Evolutionary conservation across 2,888 invertebrate genomes (phyloP).

Genomic region (Tachina lurida): DNA sequence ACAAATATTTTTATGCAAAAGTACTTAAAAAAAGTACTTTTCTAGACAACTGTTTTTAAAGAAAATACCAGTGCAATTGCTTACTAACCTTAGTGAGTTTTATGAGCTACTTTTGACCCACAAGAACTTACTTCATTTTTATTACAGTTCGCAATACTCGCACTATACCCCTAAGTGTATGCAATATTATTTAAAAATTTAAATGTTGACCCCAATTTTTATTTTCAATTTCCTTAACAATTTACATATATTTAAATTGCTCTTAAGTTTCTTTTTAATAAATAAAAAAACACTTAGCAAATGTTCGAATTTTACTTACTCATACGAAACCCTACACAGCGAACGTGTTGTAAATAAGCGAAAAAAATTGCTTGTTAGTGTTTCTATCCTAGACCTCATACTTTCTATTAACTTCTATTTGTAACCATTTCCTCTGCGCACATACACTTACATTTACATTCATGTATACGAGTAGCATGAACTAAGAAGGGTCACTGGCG

Average conservation of each 20-base stretch:
- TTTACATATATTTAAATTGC: background rate
- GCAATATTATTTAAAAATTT: no score
- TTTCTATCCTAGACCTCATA: background rate
- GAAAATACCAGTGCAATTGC: background rate
- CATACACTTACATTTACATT: background rate
- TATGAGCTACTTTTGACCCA: no score
- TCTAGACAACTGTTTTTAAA: background rate
- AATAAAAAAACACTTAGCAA: background rate
- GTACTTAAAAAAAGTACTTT: background rate
- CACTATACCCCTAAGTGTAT: no score
- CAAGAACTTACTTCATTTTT: no score
- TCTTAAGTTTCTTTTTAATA: conserved; percentile 1
- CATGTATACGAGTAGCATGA: background rate
- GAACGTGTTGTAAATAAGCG: background rate
- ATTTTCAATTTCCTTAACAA: conserved; percentile 2
- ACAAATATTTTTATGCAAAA: background rate
- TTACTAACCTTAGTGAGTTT: background rate
- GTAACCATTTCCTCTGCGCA: background rate
- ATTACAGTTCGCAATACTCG: no score
- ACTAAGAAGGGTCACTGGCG: conserved; percentile 2
- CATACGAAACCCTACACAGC: background rate
- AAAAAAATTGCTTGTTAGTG: background rate
- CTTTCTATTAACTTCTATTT: background rate
- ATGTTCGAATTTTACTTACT: background rate
- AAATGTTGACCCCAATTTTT: background rate